Percentiles rank a stretch among this genome's conserved stretches.
Conservation (phyloP, 1,140 invertebrate species). For the Dendrolimus kikuchii region DNA sequence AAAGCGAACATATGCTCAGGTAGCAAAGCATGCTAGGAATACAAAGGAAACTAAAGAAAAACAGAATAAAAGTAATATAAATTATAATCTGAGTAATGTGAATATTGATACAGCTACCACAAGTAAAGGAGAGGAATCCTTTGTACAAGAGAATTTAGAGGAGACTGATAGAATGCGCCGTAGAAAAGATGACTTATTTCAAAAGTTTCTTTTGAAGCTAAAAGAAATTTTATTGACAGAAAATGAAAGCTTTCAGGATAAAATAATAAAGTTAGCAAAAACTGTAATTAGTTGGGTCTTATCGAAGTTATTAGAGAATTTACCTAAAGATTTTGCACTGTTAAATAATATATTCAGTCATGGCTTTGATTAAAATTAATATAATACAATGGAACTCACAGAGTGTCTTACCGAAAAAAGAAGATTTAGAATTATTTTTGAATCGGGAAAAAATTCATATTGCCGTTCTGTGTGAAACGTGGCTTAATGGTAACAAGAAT, state of each 20-base stretch:
- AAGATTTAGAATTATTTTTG: slow-evolving; percentile 5
- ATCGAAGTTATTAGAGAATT: slow-evolving; percentile 1
- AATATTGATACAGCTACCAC: too few species aligned
- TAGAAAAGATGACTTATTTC: too few species aligned
- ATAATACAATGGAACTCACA: slow-evolving; percentile 18
- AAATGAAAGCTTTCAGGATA: background rate
- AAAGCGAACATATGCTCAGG: too few species aligned
- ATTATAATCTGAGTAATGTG: too few species aligned
- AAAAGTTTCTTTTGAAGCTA: background rate
- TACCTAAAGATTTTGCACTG: slow-evolving; percentile 1
- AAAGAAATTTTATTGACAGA: background rate
- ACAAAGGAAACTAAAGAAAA: too few species aligned
- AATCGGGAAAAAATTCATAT: slow-evolving; percentile 13
- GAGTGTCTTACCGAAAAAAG: slow-evolving; percentile 11
- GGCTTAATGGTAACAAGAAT: slow-evolving; percentile 7
- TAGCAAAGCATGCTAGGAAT: too few species aligned
- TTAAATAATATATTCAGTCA: slow-evolving; percentile 1
- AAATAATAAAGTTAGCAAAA: background rate
- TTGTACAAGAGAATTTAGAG: too few species aligned
- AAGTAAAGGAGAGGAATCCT: too few species aligned
- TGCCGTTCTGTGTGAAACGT: slow-evolving; percentile 13
- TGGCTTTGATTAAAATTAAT: slow-evolving; percentile 9
- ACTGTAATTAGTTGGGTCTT: background rate
- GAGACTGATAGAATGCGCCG: too few species aligned
- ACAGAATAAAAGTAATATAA: too few species aligned